Evolutionary conservation across 2,113 vertebrate species (phyloP), one percentile per base, ranked within the genome.

Genomic region (Muntiacus reevesi): DNA sequence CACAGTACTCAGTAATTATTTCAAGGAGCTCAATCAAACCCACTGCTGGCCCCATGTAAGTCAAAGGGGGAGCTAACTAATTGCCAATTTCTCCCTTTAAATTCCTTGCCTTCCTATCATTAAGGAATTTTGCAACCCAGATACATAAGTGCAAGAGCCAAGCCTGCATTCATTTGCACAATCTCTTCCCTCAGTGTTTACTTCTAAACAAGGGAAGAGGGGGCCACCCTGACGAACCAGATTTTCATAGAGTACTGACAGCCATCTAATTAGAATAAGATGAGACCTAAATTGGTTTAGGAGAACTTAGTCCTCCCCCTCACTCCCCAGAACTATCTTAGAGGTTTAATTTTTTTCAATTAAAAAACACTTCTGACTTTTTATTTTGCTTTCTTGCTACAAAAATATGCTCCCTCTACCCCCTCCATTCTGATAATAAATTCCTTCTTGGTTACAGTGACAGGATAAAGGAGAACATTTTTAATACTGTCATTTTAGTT

Each of bases 21-120:
- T 97, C 81, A 92, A 96, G 92, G 50, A 94, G 23, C 59, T 97
- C 85, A 76, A 95, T 97, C 97, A 95, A 84, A 88, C 14, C 71
- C 30, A 62, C n/a, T n/a, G 45, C 33, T 97, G 81, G 90, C 19
- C 57, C 36, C 45, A 6, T 87, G 90, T 33, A 94, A 92, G 95
- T 97, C 79, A 92, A 78, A 95, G 64, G 9, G 64, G 87, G 78
- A 82, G 64, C 36, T 92, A 90, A 97, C 54, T 97, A 97, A 97
- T 93, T 98, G 90, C 88, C 95, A 97, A 36, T 97, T 83, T 98
- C 76, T 88, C 57, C 30, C 54, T 95, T 97, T 95, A 88, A 97
- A 95, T 97, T 91, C 59, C n/a, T 64, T 94, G 6, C 8, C 45
- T 83, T 92, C 71, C 50, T 86, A 16, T 79, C 76, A 83, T 95